phyloP scores from a whole-genome alignment of 2,888 invertebrate genomes.

The Lumbricus terrestris region DNA sequence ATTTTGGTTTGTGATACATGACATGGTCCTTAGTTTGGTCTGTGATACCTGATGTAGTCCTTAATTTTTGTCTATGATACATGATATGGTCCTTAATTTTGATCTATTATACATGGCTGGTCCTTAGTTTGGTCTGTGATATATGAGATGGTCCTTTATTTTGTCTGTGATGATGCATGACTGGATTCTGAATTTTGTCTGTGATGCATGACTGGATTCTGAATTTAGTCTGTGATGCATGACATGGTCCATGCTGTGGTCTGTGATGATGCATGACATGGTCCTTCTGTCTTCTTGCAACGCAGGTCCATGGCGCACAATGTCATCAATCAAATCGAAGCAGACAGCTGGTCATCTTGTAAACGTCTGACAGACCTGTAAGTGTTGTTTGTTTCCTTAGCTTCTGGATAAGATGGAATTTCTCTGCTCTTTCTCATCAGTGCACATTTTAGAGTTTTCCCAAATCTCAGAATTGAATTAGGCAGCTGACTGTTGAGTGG shows the following conservation, averaged over 20 bases:
- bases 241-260: background rate
- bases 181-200: too few species aligned
- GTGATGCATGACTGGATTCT: background rate
- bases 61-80: background rate
- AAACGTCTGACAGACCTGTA: background rate
- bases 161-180: background rate
- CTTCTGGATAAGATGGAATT: background rate
- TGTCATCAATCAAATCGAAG: background rate
- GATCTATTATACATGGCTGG: background rate
- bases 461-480: background rate
- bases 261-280: background rate
- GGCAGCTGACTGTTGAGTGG: background rate
- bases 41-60: too few species aligned
- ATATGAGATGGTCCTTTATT: background rate
- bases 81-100: background rate
- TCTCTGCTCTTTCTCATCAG: background rate
- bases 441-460: background rate
- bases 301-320: constrained; percentile 1
- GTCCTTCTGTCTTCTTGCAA: background rate
- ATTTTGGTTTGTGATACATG: background rate
- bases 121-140: background rate
- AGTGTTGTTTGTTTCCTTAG: background rate
- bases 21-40: background rate
- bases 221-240: background rate
- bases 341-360: constrained; percentile 10